Percentiles rank a stretch among this genome's conserved stretches.
Evolutionary conservation across 2,888 invertebrate species (phyloP).

Genomic region (Rhagophthalmus giganteus): DNA sequence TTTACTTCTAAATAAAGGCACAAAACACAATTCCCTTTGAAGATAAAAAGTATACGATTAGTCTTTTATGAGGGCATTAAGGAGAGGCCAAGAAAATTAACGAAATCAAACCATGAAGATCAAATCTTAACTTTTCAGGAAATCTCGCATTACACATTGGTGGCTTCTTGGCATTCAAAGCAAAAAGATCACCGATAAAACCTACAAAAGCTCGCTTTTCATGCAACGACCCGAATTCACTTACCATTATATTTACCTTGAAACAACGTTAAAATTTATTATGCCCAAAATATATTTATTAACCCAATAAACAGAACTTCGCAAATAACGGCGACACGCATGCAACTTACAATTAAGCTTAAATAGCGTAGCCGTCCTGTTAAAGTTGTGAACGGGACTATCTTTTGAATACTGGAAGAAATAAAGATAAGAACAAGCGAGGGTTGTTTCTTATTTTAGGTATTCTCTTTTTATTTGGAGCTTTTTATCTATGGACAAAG

Average conservation of each 20-base stretch:
- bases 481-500: constrained; percentile 18
- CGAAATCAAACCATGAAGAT: constrained; percentile 9
- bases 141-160: not conserved
- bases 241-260: no score
- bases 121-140: constrained; percentile 8
- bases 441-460: constrained; percentile 27
- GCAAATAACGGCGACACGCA: no score
- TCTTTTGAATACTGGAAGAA: constrained; percentile 25
- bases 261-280: no score
- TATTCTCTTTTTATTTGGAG: constrained; percentile 18
- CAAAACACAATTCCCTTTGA: not conserved
- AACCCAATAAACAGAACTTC: no score
- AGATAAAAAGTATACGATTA: not conserved
- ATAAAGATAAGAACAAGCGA: constrained; percentile 26
- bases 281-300: no score
- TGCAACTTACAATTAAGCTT: no score
- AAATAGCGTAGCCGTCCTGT: no score
- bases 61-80: not conserved
- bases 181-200: not conserved
- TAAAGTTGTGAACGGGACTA: constrained; percentile 12
- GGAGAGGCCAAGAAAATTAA: not conserved
- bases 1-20: not conserved
- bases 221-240: no score
- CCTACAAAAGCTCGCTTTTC: not conserved
- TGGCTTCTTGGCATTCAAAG: constrained; percentile 13